Conservation (phyloP, 2,113 vertebrate genomes). For the Epinephelus cyanopodus region DNA sequence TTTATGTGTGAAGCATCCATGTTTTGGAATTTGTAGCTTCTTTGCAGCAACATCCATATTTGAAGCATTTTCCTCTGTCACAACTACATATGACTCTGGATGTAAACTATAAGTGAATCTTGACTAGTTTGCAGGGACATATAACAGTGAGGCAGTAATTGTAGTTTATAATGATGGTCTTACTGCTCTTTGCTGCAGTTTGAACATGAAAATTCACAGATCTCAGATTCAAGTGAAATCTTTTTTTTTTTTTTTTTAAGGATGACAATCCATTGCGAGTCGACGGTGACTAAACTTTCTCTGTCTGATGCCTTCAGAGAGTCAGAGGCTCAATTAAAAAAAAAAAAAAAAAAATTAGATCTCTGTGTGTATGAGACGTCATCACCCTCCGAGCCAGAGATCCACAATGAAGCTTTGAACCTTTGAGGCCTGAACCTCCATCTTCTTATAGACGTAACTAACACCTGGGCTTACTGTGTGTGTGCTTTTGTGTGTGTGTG, state of each 20-base stretch:
- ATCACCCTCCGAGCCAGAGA: conserved; percentile 11
- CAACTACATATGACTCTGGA: no score
- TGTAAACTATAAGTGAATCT: no score
- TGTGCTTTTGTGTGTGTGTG: conserved; percentile 43
- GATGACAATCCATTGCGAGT: background rate
- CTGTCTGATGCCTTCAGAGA: conserved; percentile 39
- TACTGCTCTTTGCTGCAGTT: background rate
- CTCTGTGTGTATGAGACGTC: conserved; percentile 14
- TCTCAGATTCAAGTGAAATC: background rate
- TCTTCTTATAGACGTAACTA: conserved; percentile 11
- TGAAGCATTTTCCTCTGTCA: no score
- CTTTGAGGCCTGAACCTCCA: conserved; percentile 13
- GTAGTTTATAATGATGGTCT: background rate
- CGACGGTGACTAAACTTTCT: conserved; percentile 15
- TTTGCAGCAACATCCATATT: no score
- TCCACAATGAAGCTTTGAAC: conserved; percentile 32
- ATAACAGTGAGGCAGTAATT: no score
- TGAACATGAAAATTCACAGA: background rate
- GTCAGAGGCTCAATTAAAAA: background rate
- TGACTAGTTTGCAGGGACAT: no score
- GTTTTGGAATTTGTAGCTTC: no score
- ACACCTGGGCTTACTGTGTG: conserved; percentile 31
- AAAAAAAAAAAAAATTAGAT: background rate
- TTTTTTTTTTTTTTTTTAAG: background rate
- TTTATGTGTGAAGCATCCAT: no score